Evolutionary conservation across 2,797 vertebrate genomes (phyloP), one percentile per base, ranked within the genome.

Genomic region (Synanceia verrucosa): DNA sequence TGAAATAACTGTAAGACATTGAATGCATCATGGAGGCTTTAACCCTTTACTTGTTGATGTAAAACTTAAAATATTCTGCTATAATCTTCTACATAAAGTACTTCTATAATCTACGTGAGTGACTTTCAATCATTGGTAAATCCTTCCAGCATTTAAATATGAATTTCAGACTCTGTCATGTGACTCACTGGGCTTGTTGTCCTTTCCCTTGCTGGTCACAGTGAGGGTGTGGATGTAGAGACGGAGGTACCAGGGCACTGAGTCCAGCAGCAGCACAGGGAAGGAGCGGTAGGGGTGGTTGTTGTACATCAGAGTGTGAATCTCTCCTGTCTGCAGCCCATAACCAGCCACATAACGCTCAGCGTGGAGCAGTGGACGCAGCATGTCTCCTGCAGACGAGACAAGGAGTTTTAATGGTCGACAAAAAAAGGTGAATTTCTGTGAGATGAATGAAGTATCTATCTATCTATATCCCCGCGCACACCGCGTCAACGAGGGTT

Each of bases 211-310:
- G 63, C 97, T 99, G 90, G 92, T 95, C 86, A 99, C 95, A 2
- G 93, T 95, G 39, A 99, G 95, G 0, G 98, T 99, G 92, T 99
- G 97, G 85, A 98, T 90, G 8, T 99, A 99, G 33, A 99, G 94
- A 3, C 97, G 95, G 61, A 99, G 95, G 81, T 98, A 99, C 98
- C 98, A 99, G 3, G 98, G 98, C 78, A 99, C 97, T 0, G 94
- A 91, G 65, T 99, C 97, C 91, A 99, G 90, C 73, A 99, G 92
- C 72, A 99, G 86, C 29, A 98, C 96, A 0, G 98, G 97, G 82
- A 98, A 99, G 33, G 96, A 96, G 72, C 98, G 93, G 91, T 95
- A 97, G 0, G 96, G 96, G 82, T 99, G 98, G 36, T 96, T 92
- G 89, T 99, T 99, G 88, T 97, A 94, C 78, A 99, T 92, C 60